A percentile compares a stretch with the other conserved stretches of the same genome.
These are phyloP conservation scores for Anoplius nigerrimus DNA, from an alignment of 2,888 invertebrate genomes.

Conservation along the genomic window DNA sequence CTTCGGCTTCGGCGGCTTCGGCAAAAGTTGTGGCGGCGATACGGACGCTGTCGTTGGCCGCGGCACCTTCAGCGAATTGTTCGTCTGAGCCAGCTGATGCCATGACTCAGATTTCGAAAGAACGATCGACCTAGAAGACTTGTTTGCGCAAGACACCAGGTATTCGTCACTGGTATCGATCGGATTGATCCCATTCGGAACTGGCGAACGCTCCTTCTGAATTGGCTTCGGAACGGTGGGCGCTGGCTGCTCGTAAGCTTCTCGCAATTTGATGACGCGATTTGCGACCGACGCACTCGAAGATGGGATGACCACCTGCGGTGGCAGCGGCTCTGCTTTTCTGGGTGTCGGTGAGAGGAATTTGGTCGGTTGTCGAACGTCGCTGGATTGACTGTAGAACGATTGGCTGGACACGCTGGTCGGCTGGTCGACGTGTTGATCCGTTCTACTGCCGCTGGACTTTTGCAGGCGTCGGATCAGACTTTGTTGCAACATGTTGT, in stretches of 20 bases:
- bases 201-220: constrained; percentile 51
- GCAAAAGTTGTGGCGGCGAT: constrained; percentile 68
- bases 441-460: constrained; percentile 38
- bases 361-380: not conserved
- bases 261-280: constrained; percentile 44
- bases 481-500: constrained; percentile 68
- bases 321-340: not conserved
- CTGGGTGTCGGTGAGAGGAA: not conserved
- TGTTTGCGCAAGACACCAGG: constrained; percentile 67
- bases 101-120: constrained; percentile 86
- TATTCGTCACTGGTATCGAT: constrained; percentile 72
- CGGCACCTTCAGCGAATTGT: constrained; percentile 12
- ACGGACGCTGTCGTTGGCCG: constrained; percentile 37
- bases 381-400: not conserved
- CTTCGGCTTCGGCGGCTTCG: constrained; percentile 79
- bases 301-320: not conserved
- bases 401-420: too few relatives aligned
- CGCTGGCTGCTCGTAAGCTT: constrained; percentile 49
- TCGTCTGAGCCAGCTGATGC: constrained; percentile 81
- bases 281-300: constrained; percentile 29
- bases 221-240: constrained; percentile 26
- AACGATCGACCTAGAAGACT: constrained; percentile 68
- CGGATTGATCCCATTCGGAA: constrained; percentile 44
- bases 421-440: constrained; percentile 15
- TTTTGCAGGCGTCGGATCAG: constrained; percentile 54